Conservation (phyloP, 2,797 vertebrate genomes). For the Sibirionetta formosa region DNA sequence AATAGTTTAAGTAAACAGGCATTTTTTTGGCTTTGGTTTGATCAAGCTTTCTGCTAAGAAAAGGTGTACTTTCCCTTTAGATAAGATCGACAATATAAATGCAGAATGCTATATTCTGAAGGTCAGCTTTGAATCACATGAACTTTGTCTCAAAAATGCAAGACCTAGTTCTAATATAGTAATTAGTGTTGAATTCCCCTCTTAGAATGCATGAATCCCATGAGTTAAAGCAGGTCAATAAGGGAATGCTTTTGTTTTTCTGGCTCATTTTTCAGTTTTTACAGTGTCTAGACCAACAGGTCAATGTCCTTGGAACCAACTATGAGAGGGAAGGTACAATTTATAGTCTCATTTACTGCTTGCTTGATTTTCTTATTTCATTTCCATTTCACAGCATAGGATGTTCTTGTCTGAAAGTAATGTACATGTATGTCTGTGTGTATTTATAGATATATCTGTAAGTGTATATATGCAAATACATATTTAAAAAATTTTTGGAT, state of each 20-base stretch:
- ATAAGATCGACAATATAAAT: neutral
- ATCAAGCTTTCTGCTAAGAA: neutral
- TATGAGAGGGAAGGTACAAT: neutral
- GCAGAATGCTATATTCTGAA: neutral
- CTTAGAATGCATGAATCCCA: neutral
- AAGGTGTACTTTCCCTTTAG: neutral
- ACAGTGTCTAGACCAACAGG: neutral
- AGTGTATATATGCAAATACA: too few species aligned
- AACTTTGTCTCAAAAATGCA: neutral
- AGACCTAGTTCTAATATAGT: neutral
- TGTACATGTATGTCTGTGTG: neutral
- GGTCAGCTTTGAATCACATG: neutral
- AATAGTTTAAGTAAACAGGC: constrained; percentile 4
- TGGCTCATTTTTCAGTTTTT: neutral
- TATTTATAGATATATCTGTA: accelerated
- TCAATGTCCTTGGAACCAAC: neutral
- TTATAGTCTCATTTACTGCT: neutral
- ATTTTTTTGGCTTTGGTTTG: neutral
- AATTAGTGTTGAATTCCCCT: constrained; percentile 3
- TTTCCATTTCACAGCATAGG: neutral
- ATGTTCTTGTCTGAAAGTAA: neutral
- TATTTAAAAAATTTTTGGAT: too few species aligned
- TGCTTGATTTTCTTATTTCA: neutral
- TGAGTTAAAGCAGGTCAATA: neutral
- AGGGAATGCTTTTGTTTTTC: neutral